Evolutionary conservation across 2,888 invertebrate species (phyloP).

Genomic region (Dione juno): DNA sequence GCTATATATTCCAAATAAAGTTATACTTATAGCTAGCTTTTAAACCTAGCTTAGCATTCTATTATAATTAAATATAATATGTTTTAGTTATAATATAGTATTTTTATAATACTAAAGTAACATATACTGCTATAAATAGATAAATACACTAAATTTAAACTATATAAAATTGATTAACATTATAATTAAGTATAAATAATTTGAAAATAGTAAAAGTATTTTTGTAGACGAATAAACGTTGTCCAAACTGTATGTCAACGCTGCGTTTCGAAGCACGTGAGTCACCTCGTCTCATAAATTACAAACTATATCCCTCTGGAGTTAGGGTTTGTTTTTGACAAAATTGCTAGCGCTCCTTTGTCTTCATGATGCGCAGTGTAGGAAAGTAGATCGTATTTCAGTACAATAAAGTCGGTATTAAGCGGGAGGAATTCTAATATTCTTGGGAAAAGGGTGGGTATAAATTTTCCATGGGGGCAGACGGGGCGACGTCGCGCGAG

Average conservation of each 20-base stretch:
- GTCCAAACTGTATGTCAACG: constrained; percentile 66
- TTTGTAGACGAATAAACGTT: constrained; percentile 37
- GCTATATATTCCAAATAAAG: constrained; percentile 38
- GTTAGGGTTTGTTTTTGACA: constrained; percentile 81
- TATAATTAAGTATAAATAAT: neutral
- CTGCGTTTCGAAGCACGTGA: constrained; percentile 77
- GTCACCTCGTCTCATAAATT: constrained; percentile 74
- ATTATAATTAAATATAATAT: neutral
- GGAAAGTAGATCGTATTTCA: constrained; percentile 61
- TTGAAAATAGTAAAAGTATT: neutral
- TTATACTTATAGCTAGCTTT: constrained; percentile 25
- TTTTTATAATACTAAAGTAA: neutral
- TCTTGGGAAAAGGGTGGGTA: constrained; percentile 81
- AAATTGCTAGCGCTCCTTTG: constrained; percentile 78
- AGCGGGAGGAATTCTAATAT: constrained; percentile 62
- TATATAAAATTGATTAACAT: neutral
- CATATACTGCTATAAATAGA: neutral
- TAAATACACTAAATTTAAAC: neutral
- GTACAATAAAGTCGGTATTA: constrained; percentile 61
- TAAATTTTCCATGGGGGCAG: constrained; percentile 83
- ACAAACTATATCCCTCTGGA: constrained; percentile 79
- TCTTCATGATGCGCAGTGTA: constrained; percentile 58
- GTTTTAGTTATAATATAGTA: neutral
- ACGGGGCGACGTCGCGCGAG: constrained; percentile 82
- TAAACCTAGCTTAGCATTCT: neutral